Evolutionary conservation across 1,140 invertebrate genomes (phyloP), one percentile per base, ranked within the genome.

Genomic region (Pseudomyrmex gracilis): DNA sequence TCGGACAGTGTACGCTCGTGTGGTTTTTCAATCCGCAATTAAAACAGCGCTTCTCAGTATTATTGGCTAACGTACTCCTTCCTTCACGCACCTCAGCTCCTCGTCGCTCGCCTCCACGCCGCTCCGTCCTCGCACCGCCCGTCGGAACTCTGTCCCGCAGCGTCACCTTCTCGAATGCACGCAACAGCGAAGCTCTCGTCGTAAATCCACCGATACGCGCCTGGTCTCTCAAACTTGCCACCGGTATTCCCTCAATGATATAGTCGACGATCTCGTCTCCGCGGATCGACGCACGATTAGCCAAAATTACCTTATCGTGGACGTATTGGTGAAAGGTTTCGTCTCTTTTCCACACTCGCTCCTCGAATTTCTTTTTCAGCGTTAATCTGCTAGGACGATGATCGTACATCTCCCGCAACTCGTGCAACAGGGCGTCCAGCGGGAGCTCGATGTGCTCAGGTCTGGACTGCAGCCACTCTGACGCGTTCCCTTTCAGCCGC

Each of bases 1-100:
- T 73, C 7, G 70, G 70, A 73, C 68, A 83, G 8, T 58, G 45
- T 5, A 1, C 45, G 2, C 20, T 49, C 13, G 47, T 2, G 45
- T 83, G 80, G 34, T 63, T 58, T 13, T 53, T 45, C 61, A 2
- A 2, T 2, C 70, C 61, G 70, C 80, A 83, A 43, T 43, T 83
- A 70, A 53, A 83, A 43, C 80, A 83, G 2, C 51, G 49, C 49
- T 15, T 73, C 49, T 53, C 51, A 0, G 17, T 12, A 10, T 34
- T 22, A 3, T 3, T 24, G 2, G 10, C 10, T 47, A 57, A 17
- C 7, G 24, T 9, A 0, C 5, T 1, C 61, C 1, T 73, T 24
- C 4, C 17, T 47, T 55, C 22, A 8, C 4, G 13, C 53, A 15
- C 13, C 34, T 9, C n/a, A 0, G 49, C 3, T 43, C 2, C 22